phyloP scores from a whole-genome alignment of 2,113 vertebrate species.

The Percopsis transmontana region DNA sequence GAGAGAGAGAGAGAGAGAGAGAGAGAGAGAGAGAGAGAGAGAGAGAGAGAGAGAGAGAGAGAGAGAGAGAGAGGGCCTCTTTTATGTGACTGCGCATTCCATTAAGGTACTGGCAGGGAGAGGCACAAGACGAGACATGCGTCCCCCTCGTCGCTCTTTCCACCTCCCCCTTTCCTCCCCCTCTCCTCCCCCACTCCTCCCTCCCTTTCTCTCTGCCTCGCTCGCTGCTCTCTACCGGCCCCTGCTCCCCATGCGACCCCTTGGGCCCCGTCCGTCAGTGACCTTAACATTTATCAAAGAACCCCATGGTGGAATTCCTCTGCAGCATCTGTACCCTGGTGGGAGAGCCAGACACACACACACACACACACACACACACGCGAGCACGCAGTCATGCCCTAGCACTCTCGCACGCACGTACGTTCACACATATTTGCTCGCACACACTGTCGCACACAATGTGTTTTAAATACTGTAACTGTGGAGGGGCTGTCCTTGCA shows the following conservation, averaged over 20 bases:
- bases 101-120: conserved; percentile 83
- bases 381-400: conserved; percentile 46
- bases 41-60: conserved; percentile 39
- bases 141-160: conserved; percentile 63
- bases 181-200: conserved; percentile 53
- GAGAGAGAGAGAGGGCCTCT: conserved; percentile 61
- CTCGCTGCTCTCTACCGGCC: conserved; percentile 51
- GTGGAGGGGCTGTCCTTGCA: conserved; percentile 87
- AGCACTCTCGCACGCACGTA: conserved; percentile 42
- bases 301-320: conserved; percentile 89
- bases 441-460: conserved; percentile 83
- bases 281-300: conserved; percentile 92
- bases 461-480: conserved; percentile 91
- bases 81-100: conserved; percentile 85
- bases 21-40: conserved; percentile 21
- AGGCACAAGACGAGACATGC: conserved; percentile 86
- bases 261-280: conserved; percentile 71
- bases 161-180: conserved; percentile 24
- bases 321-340: conserved; percentile 83
- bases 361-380: conserved; percentile 55
- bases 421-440: conserved; percentile 58
- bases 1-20: conserved; percentile 12
- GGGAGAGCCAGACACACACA: conserved; percentile 80
- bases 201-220: conserved; percentile 30
- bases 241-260: conserved; percentile 43